Evolutionary conservation across 2,797 vertebrate species (phyloP).

Genomic region (Uromys caudimaculatus): DNA sequence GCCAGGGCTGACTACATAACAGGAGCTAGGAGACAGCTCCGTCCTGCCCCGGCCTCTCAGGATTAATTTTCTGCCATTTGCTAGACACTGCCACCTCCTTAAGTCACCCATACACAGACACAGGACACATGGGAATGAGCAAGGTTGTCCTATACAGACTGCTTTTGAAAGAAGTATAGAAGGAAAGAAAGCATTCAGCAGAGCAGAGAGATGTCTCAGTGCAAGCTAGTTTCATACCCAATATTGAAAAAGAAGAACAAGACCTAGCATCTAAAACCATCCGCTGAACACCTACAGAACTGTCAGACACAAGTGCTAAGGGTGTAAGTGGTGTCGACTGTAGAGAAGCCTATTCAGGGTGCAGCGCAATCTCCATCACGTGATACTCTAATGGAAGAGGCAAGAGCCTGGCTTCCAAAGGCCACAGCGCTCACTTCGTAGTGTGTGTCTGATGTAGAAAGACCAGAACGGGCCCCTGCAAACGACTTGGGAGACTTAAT

Average conservation of each 20-base stretch:
- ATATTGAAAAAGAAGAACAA: not conserved
- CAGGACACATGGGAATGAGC: not conserved
- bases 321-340: no score
- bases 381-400: not conserved
- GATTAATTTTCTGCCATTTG: not conserved
- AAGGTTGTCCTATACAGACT: not conserved
- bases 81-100: not conserved
- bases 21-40: not conserved
- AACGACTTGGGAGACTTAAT: not conserved
- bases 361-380: not conserved
- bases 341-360: not conserved
- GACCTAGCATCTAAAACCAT: not conserved
- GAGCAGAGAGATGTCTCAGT: not conserved
- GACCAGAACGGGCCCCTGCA: not conserved
- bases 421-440: not conserved
- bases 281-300: not conserved
- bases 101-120: not conserved
- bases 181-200: rapidly evolving
- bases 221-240: not conserved
- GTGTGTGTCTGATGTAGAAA: not conserved
- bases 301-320: not conserved
- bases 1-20: no score
- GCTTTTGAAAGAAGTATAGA: not conserved
- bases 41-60: not conserved
- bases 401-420: not conserved